Evolutionary conservation across 2,888 invertebrate species (phyloP), one percentile per base, ranked within the genome.

Genomic region (Drosophila maculinotata): DNA sequence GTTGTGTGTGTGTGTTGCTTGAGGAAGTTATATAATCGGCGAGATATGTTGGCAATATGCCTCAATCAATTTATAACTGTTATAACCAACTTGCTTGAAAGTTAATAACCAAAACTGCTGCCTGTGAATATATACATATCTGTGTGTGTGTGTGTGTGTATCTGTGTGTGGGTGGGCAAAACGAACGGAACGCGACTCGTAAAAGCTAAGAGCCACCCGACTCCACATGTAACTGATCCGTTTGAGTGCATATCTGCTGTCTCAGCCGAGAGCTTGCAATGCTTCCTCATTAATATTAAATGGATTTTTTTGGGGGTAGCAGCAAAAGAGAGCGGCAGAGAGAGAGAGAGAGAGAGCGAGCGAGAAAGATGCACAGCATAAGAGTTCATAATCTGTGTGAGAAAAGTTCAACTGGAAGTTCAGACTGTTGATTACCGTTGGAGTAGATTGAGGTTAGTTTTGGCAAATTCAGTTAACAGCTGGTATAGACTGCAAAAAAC

Each of bases 61-160:
- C 72, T 78, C 79, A 84, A 84, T 80, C 79, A 80, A 78, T 84
- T 85, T 79, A 76, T 76, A 82, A 85, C 86, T 82, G 76, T 85
- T 82, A 71, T 79, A 76, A 76, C 69, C 73, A 51, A 60, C 52
- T 47, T 48, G 79, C 72, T 64, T 59, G 74, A 70, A 79, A 77
- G 79, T 73, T 80, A 80, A 77, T 77, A 83, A 49, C 79, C 69
- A 73, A 65, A 76, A 75, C 52, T 56, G 56, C 51, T 28, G 68
- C 58, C 49, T 54, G 31, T 72, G 64, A 30, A 25, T 20, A 20
- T 36, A 9, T 48, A 3, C 3, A 1, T 42, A 51, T 57, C 51
- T 53, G 56, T 59, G 45, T 58, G 47, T 57, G 36, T 48, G 56
- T 67, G 49, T n/a, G 38, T 8, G n/a, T 36, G 31, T 48, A 25